phyloP scores from a whole-genome alignment of 2,888 invertebrate genomes.

The Drosophila villosipedis region DNA sequence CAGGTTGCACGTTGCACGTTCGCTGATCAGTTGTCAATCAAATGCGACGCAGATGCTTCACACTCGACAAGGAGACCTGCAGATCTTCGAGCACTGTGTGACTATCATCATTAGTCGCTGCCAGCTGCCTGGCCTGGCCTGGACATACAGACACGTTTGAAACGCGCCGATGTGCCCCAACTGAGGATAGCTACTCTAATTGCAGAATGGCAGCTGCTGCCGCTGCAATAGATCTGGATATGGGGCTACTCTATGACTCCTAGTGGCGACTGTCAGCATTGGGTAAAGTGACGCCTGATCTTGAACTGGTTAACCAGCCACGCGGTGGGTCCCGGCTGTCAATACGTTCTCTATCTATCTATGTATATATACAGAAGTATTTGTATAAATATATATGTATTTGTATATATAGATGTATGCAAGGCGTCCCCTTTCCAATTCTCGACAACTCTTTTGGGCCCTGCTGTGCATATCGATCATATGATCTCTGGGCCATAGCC shows the following conservation, averaged over 20 bases:
- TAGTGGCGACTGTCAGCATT: slow-evolving; percentile 57
- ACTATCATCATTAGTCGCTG: slow-evolving; percentile 79
- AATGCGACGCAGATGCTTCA: slow-evolving; percentile 79
- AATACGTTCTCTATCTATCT: slow-evolving; percentile 42
- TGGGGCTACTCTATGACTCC: slow-evolving; percentile 24
- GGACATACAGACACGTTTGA: slow-evolving; percentile 74
- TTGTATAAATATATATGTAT: background rate
- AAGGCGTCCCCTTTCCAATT: slow-evolving; percentile 65
- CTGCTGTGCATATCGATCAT: slow-evolving; percentile 70
- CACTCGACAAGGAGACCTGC: slow-evolving; percentile 59
- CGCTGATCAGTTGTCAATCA: slow-evolving; percentile 81
- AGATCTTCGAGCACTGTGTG: slow-evolving; percentile 8
- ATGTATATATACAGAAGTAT: background rate
- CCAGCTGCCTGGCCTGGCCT: slow-evolving; percentile 22
- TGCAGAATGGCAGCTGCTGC: slow-evolving; percentile 68
- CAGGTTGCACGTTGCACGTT: slow-evolving; percentile 33
- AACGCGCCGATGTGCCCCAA: slow-evolving; percentile 60
- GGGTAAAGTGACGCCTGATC: slow-evolving; percentile 75
- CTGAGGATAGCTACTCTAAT: slow-evolving; percentile 60
- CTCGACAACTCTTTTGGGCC: slow-evolving; percentile 48
- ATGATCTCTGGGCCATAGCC: slow-evolving; percentile 42
- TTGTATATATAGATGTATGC: background rate
- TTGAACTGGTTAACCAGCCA: slow-evolving; percentile 73
- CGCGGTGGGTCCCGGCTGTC: slow-evolving; percentile 75
- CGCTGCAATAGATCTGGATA: slow-evolving; percentile 44